A percentile compares a stretch with the other conserved stretches of the same genome.
These are phyloP conservation scores for Apogon hyalosoma DNA, from an alignment of 2,797 vertebrate genomes.

Conservation along the genomic window DNA sequence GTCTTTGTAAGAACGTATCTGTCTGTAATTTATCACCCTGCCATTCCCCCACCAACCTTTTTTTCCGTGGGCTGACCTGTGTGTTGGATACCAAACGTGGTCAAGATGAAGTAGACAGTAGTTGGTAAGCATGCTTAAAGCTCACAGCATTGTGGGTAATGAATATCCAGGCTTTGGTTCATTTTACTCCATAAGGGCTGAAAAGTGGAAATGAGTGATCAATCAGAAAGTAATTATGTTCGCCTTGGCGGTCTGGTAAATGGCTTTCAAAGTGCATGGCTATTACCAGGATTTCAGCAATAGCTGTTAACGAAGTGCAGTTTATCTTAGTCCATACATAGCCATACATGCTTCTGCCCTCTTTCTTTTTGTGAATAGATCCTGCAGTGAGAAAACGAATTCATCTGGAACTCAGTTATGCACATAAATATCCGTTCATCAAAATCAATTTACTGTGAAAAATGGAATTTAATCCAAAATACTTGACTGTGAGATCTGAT, in stretches of 20 bases:
- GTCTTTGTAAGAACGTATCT: conserved; percentile 79
- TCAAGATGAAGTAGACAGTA: conserved; percentile 57
- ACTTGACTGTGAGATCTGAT: conserved; percentile 40
- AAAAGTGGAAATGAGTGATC: conserved; percentile 57
- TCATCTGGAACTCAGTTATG: conserved; percentile 40
- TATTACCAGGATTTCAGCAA: conserved; percentile 51
- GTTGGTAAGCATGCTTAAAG: conserved; percentile 19
- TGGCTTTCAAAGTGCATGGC: conserved; percentile 51
- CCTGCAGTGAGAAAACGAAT: conserved; percentile 33
- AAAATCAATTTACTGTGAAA: conserved; percentile 51
- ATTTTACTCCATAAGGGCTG: conserved; percentile 38
- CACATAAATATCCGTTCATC: conserved; percentile 53
- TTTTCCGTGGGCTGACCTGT: conserved; percentile 43
- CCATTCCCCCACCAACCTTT: conserved; percentile 54
- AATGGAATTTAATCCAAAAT: conserved; percentile 32
- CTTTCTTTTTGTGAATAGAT: conserved; percentile 9
- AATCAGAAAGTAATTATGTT: conserved; percentile 68
- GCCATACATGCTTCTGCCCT: neutral
- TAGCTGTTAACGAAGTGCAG: conserved; percentile 39
- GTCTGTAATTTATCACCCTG: conserved; percentile 81
- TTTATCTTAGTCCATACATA: conserved; percentile 27
- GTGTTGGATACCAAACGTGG: conserved; percentile 58
- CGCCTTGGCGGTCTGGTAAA: conserved; percentile 42
- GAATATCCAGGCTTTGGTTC: conserved; percentile 22
- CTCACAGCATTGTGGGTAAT: conserved; percentile 30